These are phyloP conservation scores for Tarsius wallacei DNA, from an alignment of 2,797 vertebrate genomes.

Conservation along the genomic window DNA sequence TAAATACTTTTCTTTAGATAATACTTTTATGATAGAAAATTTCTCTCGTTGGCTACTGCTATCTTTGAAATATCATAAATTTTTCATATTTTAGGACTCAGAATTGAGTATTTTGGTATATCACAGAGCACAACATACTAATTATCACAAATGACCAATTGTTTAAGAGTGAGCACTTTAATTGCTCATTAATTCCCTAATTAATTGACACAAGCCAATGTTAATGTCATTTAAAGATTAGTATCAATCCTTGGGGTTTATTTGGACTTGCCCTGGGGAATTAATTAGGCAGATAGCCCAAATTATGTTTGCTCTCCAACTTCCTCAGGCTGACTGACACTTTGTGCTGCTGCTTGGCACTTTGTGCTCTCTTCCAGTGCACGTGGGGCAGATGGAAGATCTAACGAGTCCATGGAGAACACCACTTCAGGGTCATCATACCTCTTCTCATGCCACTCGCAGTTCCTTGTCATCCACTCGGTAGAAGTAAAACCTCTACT, in stretches of 20 bases:
- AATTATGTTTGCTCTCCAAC: background rate
- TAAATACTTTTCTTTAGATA: background rate
- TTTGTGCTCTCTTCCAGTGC: background rate
- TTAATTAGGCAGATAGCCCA: conserved; percentile 51
- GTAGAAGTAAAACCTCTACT: background rate
- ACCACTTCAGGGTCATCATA: background rate
- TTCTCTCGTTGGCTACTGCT: background rate
- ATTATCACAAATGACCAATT: conserved; percentile 54
- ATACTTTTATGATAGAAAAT: conserved; percentile 41
- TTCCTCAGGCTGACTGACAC: background rate
- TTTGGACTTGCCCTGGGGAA: conserved; percentile 32
- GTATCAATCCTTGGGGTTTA: background rate
- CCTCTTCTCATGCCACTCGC: background rate
- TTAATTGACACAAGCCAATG: conserved; percentile 24
- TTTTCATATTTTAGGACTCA: conserved; percentile 24
- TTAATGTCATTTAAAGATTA: conserved; percentile 65
- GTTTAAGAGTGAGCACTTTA: conserved; percentile 12
- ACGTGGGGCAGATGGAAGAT: background rate
- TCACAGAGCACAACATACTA: background rate
- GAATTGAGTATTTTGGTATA: conserved; percentile 42
- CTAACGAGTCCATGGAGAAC: background rate
- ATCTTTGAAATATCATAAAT: background rate
- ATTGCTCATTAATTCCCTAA: conserved; percentile 74
- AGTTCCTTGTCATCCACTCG: background rate
- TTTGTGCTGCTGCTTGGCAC: background rate